Evolutionary conservation across 2,113 vertebrate genomes (phyloP).

Genomic region (Ardeotis arabs): DNA sequence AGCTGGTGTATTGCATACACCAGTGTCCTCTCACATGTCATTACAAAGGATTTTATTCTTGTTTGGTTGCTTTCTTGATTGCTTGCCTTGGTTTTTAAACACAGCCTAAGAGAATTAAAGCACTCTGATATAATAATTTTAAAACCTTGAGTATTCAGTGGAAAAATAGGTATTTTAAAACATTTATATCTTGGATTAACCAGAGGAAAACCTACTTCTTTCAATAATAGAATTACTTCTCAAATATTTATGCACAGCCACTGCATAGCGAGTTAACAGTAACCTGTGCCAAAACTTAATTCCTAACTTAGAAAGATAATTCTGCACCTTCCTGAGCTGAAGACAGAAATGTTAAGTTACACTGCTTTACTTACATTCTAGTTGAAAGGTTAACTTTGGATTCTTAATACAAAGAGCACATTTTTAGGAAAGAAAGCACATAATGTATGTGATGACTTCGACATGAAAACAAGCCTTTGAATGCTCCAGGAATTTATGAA

Average conservation of each 20-base stretch:
- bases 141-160: not conserved
- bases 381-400: not conserved
- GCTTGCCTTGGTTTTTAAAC: not conserved
- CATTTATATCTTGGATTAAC: constrained; percentile 4
- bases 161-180: not conserved
- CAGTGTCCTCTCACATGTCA: not conserved
- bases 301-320: not conserved
- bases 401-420: not conserved
- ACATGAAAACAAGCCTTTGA: not conserved
- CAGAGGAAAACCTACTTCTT: not conserved
- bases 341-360: not conserved
- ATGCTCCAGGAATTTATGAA: not conserved
- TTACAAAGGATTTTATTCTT: not conserved
- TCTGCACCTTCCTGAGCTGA: not conserved
- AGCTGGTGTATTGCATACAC: rapidly evolving
- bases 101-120: not conserved
- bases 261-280: not conserved
- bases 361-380: not conserved
- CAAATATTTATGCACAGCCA: not conserved
- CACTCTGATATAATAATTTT: not conserved
- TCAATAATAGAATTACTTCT: not conserved
- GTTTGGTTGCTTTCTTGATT: not conserved
- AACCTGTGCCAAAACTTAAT: not conserved
- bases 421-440: not conserved
- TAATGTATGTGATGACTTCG: not conserved